phyloP scores from a whole-genome alignment of 1,140 invertebrate genomes.

The Nomia melanderi region DNA sequence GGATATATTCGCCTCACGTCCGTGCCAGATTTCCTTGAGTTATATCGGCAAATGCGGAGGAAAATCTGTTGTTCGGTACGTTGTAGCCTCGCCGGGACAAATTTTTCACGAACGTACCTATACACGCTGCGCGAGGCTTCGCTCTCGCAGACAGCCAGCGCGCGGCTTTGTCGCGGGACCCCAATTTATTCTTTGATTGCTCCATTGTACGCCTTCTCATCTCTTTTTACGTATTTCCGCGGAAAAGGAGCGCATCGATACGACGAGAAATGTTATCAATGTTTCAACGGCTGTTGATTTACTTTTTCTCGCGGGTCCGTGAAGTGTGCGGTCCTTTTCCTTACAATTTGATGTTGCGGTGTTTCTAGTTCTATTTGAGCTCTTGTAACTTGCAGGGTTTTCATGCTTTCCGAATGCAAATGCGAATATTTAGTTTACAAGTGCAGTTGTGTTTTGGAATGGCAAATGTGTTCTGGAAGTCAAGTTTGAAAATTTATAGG shows the following conservation, averaged over 20 bases:
- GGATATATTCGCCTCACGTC: conserved; percentile 37
- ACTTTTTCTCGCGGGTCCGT: background rate
- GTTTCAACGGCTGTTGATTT: background rate
- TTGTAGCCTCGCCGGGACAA: conserved; percentile 20
- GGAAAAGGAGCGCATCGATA: background rate
- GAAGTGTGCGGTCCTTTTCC: background rate
- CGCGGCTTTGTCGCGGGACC: conserved; percentile 23
- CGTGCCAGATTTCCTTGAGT: conserved; percentile 40
- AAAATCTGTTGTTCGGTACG: conserved; percentile 36
- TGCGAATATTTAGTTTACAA: too few species aligned
- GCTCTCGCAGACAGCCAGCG: conserved; percentile 9
- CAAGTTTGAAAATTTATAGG: too few species aligned
- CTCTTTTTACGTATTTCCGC: conserved; percentile 1
- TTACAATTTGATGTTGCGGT: too few species aligned
- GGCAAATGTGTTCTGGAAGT: too few species aligned
- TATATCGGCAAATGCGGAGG: conserved; percentile 39
- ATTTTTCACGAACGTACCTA: conserved; percentile 26
- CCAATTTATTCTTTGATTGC: conserved; percentile 37
- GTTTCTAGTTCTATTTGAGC: too few species aligned
- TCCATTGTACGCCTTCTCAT: conserved; percentile 17
- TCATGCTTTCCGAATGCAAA: too few species aligned
- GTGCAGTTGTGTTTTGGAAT: too few species aligned
- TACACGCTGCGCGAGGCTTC: background rate
- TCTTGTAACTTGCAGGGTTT: too few species aligned
- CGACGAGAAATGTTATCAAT: conserved; percentile 25